phyloP scores from a whole-genome alignment of 2,888 invertebrate genomes.

The Atherix ibis region DNA sequence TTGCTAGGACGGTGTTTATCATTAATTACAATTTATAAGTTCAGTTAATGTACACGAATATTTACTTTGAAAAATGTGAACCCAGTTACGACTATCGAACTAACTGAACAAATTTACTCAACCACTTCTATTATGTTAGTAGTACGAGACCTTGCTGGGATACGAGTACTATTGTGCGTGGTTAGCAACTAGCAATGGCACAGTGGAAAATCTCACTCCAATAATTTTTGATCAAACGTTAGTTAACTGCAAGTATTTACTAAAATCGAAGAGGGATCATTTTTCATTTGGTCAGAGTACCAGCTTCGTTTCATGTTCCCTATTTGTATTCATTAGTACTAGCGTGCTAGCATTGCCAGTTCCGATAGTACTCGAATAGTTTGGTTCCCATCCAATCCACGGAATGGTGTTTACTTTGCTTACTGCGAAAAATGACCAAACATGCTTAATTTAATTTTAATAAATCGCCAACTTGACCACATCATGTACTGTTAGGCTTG shows the following conservation, averaged over 20 bases:
- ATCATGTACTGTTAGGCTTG: too few relatives aligned
- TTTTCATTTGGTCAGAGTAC: constrained; percentile 3
- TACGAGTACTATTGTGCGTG: not conserved
- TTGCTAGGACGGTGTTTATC: constrained; percentile 8
- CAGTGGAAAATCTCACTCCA: not conserved
- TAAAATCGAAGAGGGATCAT: constrained; percentile 4
- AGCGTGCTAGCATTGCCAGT: too few relatives aligned
- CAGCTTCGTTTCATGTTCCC: constrained; percentile 6
- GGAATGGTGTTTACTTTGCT: too few relatives aligned
- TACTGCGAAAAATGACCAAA: too few relatives aligned
- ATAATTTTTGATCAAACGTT: not conserved
- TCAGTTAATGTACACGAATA: constrained; percentile 5
- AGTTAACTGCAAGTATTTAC: not conserved
- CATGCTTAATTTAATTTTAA: too few relatives aligned
- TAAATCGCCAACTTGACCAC: too few relatives aligned
- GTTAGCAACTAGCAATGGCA: not conserved
- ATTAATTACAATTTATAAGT: constrained; percentile 9
- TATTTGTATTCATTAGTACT: constrained; percentile 7
- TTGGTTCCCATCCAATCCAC: too few relatives aligned
- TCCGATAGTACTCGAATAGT: too few relatives aligned
- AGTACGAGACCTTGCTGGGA: not conserved
- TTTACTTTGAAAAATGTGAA: not conserved
- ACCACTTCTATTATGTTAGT: too few relatives aligned
- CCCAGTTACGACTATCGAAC: not conserved
- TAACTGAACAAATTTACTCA: too few relatives aligned